These are phyloP conservation scores for Balearica regulorum DNA, from an alignment of 2,797 vertebrate species.

Conservation along the genomic window DNA sequence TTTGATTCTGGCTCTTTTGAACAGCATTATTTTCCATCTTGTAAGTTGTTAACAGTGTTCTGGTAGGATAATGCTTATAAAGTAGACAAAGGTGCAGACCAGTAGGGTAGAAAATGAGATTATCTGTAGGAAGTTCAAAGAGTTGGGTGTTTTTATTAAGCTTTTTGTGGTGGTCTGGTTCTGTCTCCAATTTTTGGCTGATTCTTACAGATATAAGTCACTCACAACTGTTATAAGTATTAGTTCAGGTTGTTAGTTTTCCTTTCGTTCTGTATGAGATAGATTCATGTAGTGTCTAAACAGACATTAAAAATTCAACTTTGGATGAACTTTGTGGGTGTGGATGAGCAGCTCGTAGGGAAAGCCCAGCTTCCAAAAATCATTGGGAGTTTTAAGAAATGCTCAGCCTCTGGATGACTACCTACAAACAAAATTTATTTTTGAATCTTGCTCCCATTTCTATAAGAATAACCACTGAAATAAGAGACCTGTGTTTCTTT, in stretches of 20 bases:
- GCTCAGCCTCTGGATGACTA: neutral
- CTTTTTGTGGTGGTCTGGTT: neutral
- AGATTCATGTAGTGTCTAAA: neutral
- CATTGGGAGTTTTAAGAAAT: neutral
- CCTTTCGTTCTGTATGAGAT: neutral
- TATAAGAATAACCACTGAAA: neutral
- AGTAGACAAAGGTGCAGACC: neutral
- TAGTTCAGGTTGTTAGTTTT: neutral
- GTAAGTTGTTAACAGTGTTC: neutral
- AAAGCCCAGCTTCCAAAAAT: slow-evolving; percentile 1
- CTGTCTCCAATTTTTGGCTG: neutral
- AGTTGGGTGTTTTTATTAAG: neutral
- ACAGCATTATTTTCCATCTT: neutral
- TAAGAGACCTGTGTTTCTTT: neutral
- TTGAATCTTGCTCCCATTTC: neutral
- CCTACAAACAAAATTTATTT: neutral
- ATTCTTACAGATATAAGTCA: neutral
- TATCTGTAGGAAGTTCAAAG: neutral
- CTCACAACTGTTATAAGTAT: rapidly evolving
- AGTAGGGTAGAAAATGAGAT: neutral
- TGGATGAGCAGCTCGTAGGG: neutral
- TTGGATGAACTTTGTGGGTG: neutral
- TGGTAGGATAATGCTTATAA: neutral
- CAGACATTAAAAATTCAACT: neutral
- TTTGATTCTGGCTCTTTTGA: neutral